These are phyloP conservation scores for Bujurquina vittata DNA, from an alignment of 2,113 vertebrate species.

Conservation along the genomic window DNA sequence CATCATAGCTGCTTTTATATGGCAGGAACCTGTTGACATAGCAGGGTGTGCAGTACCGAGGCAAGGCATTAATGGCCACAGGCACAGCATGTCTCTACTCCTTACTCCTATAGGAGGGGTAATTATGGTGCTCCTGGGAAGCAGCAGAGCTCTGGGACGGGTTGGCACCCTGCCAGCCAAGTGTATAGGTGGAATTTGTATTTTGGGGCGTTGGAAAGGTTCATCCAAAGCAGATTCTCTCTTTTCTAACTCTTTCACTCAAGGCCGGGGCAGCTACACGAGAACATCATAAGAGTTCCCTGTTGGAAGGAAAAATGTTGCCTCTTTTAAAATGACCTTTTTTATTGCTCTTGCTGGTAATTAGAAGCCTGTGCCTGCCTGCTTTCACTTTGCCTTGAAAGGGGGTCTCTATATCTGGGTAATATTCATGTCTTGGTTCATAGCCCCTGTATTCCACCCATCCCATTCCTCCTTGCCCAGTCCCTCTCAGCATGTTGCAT, in stretches of 20 bases:
- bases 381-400: slow-evolving; percentile 38
- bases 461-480: slow-evolving; percentile 23
- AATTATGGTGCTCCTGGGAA: slow-evolving; percentile 67
- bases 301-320: not conserved
- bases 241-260: not conserved
- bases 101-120: slow-evolving; percentile 41
- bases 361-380: slow-evolving; percentile 14
- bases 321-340: not conserved
- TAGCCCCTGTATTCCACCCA: slow-evolving; percentile 52
- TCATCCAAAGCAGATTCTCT: slow-evolving; percentile 12
- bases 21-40: slow-evolving; percentile 54
- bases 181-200: slow-evolving; percentile 19
- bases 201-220: slow-evolving; percentile 12
- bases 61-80: slow-evolving; percentile 50
- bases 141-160: slow-evolving; percentile 32
- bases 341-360: slow-evolving; percentile 14
- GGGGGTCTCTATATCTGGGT: slow-evolving; percentile 53
- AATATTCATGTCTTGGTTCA: slow-evolving; percentile 67
- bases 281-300: slow-evolving; percentile 6
- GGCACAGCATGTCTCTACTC: slow-evolving; percentile 28
- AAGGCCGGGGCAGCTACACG: not conserved
- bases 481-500: slow-evolving; percentile 68
- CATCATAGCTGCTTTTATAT: slow-evolving; percentile 47
- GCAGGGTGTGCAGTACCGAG: slow-evolving; percentile 60
- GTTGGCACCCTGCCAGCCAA: slow-evolving; percentile 45